Conservation (phyloP, 1,140 invertebrate genomes). For the Antheraea mylitta region DNA sequence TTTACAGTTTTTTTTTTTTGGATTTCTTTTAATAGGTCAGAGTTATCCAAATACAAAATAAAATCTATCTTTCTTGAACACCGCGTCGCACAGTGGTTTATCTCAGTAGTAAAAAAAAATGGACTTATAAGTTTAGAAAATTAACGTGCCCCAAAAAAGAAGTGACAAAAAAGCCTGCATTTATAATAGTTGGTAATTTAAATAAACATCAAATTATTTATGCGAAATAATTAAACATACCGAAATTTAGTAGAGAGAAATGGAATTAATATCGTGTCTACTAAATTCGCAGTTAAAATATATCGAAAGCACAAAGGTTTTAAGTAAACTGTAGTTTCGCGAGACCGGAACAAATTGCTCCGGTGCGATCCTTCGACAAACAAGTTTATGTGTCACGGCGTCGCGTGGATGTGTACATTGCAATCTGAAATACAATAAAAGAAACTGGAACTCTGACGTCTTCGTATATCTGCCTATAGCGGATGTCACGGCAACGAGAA, state of each 20-base stretch:
- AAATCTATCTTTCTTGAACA: too few relatives aligned
- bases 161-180: too few relatives aligned
- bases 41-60: too few relatives aligned
- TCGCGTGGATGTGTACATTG: background rate
- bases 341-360: constrained; percentile 13
- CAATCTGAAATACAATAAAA: constrained; percentile 7
- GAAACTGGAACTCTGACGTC: constrained; percentile 18
- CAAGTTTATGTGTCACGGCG: constrained; percentile 11
- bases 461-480: constrained; percentile 22
- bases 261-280: too few relatives aligned
- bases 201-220: background rate
- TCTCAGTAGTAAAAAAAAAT: too few relatives aligned
- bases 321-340: constrained; percentile 12
- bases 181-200: too few relatives aligned
- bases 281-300: background rate
- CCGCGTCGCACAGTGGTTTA: too few relatives aligned
- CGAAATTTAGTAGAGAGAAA: background rate
- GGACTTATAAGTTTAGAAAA: too few relatives aligned
- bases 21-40: too few relatives aligned
- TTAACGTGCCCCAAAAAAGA: too few relatives aligned
- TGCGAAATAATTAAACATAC: background rate
- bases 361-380: constrained; percentile 1
- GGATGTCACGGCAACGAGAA: constrained; percentile 10
- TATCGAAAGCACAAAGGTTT: background rate
- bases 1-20: too few relatives aligned